phyloP scores from a whole-genome alignment of 1,140 invertebrate species.

The Paracyclopina nana region DNA sequence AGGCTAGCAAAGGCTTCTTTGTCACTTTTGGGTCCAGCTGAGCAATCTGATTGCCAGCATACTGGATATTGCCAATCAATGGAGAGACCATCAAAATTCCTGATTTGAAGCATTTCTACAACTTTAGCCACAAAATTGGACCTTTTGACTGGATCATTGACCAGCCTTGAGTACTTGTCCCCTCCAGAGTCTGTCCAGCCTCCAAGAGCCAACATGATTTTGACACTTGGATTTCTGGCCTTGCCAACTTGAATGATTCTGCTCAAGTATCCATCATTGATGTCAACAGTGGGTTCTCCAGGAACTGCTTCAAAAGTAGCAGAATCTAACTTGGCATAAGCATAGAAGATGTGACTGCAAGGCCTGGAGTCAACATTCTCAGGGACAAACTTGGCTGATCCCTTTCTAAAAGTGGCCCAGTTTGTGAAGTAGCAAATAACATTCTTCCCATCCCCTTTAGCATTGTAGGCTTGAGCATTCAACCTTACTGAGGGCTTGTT shows the following conservation, averaged over 20 bases:
- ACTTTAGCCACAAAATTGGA: conserved; percentile 37
- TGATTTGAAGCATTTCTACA: conserved; percentile 42
- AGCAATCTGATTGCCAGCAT: conserved; percentile 75
- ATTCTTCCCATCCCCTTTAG: too few relatives aligned
- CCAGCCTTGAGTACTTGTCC: conserved; percentile 57
- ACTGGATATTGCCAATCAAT: conserved; percentile 79
- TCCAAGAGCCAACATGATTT: conserved; percentile 54
- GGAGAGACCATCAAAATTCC: conserved; percentile 59
- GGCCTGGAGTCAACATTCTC: conserved; percentile 55
- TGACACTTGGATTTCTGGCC: conserved; percentile 24
- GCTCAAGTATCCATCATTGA: conserved; percentile 49
- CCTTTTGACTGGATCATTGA: conserved; percentile 35
- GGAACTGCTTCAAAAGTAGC: conserved; percentile 47
- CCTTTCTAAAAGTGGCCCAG: conserved; percentile 65
- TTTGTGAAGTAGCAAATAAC: conserved; percentile 71
- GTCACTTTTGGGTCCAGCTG: conserved; percentile 50
- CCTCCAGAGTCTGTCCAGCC: conserved; percentile 71
- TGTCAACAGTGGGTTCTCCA: conserved; percentile 62
- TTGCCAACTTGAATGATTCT: conserved; percentile 27
- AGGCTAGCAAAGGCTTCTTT: conserved; percentile 52
- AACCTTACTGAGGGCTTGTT: too few relatives aligned
- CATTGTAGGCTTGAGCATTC: too few relatives aligned
- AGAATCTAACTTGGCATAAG: conserved; percentile 63
- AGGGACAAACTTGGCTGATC: conserved; percentile 57
- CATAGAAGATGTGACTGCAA: conserved; percentile 72